phyloP scores from a whole-genome alignment of 2,888 invertebrate species.

The Chrysina gloriosa region DNA sequence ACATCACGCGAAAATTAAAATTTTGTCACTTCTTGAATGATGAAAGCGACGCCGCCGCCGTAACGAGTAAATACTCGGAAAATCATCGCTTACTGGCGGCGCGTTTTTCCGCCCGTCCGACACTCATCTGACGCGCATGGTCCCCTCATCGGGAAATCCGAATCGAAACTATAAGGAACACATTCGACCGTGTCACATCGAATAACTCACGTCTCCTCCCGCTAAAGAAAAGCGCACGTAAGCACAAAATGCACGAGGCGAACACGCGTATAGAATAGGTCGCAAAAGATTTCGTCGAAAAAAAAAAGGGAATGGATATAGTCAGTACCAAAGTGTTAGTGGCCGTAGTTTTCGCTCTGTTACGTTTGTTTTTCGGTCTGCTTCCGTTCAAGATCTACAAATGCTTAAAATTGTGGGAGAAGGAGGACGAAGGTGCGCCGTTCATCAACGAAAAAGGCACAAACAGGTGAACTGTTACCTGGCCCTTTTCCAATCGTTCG shows the following conservation, averaged over 20 bases:
- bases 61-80: constrained; percentile 16
- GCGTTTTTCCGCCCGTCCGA: constrained; percentile 12
- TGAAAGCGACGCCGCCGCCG: constrained; percentile 4
- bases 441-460: constrained; percentile 59
- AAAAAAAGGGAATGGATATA: constrained; percentile 58
- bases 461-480: constrained; percentile 58
- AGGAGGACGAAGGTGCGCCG: constrained; percentile 54
- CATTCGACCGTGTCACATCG: constrained; percentile 15
- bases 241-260: background rate
- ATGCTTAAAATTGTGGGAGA: constrained; percentile 59
- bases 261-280: background rate
- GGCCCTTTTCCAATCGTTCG: constrained; percentile 65
- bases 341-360: constrained; percentile 64
- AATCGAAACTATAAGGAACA: constrained; percentile 31
- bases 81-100: background rate
- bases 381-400: constrained; percentile 67
- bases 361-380: constrained; percentile 66
- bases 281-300: background rate
- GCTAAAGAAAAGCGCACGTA: background rate
- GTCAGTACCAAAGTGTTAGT: constrained; percentile 65
- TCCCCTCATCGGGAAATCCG: constrained; percentile 24
- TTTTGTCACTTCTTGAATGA: background rate
- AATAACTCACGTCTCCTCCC: background rate
- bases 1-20: constrained; percentile 1
- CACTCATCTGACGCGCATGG: constrained; percentile 17